Base-by-base conservation (phyloP, 2,113 vertebrate species). In the Calypte anna region DNA sequence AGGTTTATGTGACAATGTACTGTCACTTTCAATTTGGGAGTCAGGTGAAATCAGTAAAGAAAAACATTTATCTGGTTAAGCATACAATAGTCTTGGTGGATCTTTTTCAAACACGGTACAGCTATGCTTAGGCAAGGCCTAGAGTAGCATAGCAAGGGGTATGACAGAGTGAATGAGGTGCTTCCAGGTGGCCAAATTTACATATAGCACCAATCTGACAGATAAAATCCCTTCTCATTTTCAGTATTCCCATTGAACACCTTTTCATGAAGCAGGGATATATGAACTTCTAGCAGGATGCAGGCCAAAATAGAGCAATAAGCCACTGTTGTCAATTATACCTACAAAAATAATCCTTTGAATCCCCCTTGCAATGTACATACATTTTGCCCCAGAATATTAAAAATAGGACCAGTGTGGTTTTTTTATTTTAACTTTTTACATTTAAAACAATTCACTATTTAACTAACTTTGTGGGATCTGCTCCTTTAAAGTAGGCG, bases 401-500 rank as follows among this genome's bases (percentile, higher is more conserved):
- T 38, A 92, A 48, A 96, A 43, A 18, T 75, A 90, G 40, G 66
- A 1, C 23, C 69, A 86, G 48, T 22, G 27, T 81, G 33, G n/a
- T 43, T 91, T 68, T 84, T 55, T 91, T 82, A 94, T 14, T 78
- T 12, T 25, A 95, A 93, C 13, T 93, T 67, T 81, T 69, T 87
- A 96, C 76, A 95, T 94, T 94, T 43, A 91, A 78, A 69, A 92
- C 48, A 90, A 87, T 87, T 90, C 73, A 98, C 98, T 98, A 53
- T 91, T 91, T 92, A 95, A 99, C 99, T 99, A 97, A 99, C 99
- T 99, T 99, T 96, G 98, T 98, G 73, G 99, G 99, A 98, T 99
- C 99, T 97, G 99, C 99, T 97, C 99, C 99, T 99, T 99, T 99
- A 98, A 99, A 99, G 98, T 99, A 99, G 91, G 99, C 99, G 97